A percentile compares a stretch with the other conserved stretches of the same genome.
These are phyloP conservation scores for Nezara viridula DNA, from an alignment of 2,888 invertebrate genomes.

Conservation along the genomic window DNA sequence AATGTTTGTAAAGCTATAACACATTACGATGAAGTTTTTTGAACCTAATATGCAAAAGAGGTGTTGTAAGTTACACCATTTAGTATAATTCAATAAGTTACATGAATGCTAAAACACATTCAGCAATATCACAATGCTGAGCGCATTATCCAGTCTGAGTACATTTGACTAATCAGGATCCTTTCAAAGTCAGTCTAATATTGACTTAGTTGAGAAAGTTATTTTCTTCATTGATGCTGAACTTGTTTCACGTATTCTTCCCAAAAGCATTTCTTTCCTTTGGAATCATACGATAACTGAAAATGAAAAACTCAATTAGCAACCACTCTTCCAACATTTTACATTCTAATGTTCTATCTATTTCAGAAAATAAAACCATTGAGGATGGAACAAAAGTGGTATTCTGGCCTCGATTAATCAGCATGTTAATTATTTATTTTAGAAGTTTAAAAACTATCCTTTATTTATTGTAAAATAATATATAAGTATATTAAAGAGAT, in stretches of 20 bases:
- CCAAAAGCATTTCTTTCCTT: neutral
- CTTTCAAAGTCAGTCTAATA: conserved; percentile 50
- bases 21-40: conserved; percentile 43
- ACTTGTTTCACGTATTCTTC: neutral
- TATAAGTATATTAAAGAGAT: too few species aligned
- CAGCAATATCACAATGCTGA: conserved; percentile 60
- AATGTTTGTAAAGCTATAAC: conserved; percentile 58
- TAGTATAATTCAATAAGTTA: conserved; percentile 40
- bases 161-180: conserved; percentile 53
- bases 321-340: neutral
- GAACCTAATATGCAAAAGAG: conserved; percentile 47
- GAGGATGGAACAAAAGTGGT: neutral
- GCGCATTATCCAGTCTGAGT: conserved; percentile 58
- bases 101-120: conserved; percentile 63
- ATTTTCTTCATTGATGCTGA: neutral
- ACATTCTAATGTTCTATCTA: neutral
- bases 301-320: neutral
- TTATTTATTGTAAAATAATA: neutral
- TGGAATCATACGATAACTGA: conserved; percentile 22
- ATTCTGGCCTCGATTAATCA: neutral
- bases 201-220: conserved; percentile 45
- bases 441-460: neutral
- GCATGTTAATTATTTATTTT: neutral
- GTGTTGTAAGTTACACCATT: conserved; percentile 39
- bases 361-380: neutral